Evolutionary conservation across 2,888 invertebrate genomes (phyloP).

Genomic region (Mesochorus sp.): DNA sequence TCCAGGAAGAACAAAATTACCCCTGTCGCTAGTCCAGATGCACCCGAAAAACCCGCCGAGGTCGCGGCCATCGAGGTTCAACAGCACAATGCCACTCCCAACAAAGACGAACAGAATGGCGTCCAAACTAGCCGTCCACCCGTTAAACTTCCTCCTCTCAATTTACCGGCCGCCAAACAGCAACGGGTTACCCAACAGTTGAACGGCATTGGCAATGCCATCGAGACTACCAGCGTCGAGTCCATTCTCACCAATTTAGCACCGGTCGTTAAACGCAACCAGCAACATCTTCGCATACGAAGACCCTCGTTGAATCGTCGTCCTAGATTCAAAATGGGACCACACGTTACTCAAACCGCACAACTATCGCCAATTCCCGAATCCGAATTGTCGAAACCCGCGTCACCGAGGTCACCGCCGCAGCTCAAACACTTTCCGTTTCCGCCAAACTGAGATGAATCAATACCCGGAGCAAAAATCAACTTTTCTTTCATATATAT

Average conservation of each 20-base stretch:
- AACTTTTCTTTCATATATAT: neutral
- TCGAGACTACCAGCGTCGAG: slow-evolving; percentile 39
- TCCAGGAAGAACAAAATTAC: slow-evolving; percentile 72
- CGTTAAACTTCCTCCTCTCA: slow-evolving; percentile 71
- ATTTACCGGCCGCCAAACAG: slow-evolving; percentile 67
- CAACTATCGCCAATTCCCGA: slow-evolving; percentile 88
- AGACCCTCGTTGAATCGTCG: slow-evolving; percentile 74
- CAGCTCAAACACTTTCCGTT: slow-evolving; percentile 81
- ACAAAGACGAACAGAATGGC: slow-evolving; percentile 9
- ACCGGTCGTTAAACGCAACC: slow-evolving; percentile 73
- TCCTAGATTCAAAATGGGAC: slow-evolving; percentile 76
- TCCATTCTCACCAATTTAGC: slow-evolving; percentile 62
- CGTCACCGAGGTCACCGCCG: slow-evolving; percentile 84
- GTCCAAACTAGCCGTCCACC: slow-evolving; percentile 61
- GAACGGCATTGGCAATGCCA: slow-evolving; percentile 28
- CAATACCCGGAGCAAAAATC: neutral
- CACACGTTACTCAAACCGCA: slow-evolving; percentile 79
- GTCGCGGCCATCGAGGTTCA: slow-evolving; percentile 3
- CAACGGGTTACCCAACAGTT: slow-evolving; percentile 58
- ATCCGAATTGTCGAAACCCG: slow-evolving; percentile 88
- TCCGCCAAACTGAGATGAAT: slow-evolving; percentile 73
- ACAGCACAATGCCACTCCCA: too few relatives aligned
- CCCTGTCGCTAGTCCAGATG: slow-evolving; percentile 65
- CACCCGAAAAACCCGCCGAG: slow-evolving; percentile 39
- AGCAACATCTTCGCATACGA: slow-evolving; percentile 75